Evolutionary conservation across 1,140 invertebrate genomes (phyloP).

Genomic region (Campoletis sonorensis): DNA sequence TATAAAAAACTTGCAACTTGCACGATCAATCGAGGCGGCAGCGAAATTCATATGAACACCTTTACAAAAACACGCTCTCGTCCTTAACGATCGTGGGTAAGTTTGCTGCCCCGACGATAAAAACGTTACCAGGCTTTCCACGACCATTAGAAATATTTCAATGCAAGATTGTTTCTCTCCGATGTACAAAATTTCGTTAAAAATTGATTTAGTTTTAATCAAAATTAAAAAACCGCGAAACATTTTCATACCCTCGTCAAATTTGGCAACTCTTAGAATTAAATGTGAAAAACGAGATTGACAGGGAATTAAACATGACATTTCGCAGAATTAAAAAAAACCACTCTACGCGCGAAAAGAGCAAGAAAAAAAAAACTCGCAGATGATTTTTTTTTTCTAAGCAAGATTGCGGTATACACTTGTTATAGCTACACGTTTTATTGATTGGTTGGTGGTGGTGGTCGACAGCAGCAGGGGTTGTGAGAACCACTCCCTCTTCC

Average conservation of each 20-base stretch:
- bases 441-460: slow-evolving; percentile 7
- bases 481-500: not conserved
- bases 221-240: too few species aligned
- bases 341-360: too few species aligned
- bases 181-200: not conserved
- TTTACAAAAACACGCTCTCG: not conserved
- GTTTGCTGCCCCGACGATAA: not conserved
- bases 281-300: too few species aligned
- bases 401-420: not conserved
- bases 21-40: not conserved
- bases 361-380: not conserved
- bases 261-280: too few species aligned
- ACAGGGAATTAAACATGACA: too few species aligned
- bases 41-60: not conserved
- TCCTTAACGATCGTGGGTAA: slow-evolving; percentile 2
- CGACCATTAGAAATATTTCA: not conserved
- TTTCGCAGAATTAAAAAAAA: too few species aligned
- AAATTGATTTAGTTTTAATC: not conserved
- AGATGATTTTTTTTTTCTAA: not conserved
- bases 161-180: not conserved
- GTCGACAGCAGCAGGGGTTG: not conserved
- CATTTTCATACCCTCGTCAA: too few species aligned
- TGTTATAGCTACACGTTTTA: not conserved
- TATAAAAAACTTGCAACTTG: not conserved
- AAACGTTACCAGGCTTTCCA: not conserved